Conservation (phyloP, 2,797 vertebrate species). For the Triplophysa yarkandensis region DNA sequence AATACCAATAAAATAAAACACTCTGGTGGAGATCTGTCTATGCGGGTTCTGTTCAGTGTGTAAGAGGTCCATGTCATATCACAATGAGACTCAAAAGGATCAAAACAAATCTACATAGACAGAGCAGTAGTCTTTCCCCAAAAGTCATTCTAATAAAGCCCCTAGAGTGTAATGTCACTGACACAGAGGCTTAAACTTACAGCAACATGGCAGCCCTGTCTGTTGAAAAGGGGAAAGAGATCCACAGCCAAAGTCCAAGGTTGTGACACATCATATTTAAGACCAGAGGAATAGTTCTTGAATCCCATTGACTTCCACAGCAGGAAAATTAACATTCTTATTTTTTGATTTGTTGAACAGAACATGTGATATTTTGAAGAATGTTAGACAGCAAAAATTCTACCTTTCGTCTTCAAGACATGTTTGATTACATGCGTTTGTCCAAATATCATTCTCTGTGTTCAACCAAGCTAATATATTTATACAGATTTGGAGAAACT, state of each 20-base stretch:
- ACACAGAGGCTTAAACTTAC: conserved; percentile 10
- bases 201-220: background rate
- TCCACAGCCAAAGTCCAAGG: background rate
- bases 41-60: conserved; percentile 10
- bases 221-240: conserved; percentile 11
- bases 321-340: too few species aligned
- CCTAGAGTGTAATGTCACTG: conserved; percentile 5
- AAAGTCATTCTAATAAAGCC: conserved; percentile 29
- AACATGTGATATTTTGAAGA: too few species aligned
- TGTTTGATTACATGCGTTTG: too few species aligned
- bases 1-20: background rate
- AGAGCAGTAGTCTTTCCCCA: conserved; percentile 1
- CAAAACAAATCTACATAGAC: conserved; percentile 27
- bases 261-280: background rate
- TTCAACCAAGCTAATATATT: too few species aligned
- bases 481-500: too few species aligned
- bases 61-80: conserved; percentile 28
- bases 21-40: conserved; percentile 18
- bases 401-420: too few species aligned
- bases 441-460: too few species aligned
- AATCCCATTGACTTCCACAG: too few species aligned
- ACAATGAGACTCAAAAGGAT: conserved; percentile 20
- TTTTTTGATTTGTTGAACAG: too few species aligned
- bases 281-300: background rate
- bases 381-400: too few species aligned